A percentile compares a stretch with the other conserved stretches of the same genome.
phyloP scores from a whole-genome alignment of 2,797 vertebrate species.

The Lates japonicus region DNA sequence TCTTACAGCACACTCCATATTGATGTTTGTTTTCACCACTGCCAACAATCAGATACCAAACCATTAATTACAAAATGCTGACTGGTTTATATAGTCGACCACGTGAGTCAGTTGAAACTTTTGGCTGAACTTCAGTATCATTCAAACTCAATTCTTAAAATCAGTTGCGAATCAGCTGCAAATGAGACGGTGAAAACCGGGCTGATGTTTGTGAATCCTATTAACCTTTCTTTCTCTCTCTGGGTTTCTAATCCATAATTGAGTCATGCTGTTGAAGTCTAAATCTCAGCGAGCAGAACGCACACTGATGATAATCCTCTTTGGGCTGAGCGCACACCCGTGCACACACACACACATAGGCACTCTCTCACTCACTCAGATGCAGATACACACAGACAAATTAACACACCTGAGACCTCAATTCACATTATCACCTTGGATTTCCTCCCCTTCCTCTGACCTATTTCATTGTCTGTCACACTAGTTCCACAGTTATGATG shows the following conservation, averaged over 20 bases:
- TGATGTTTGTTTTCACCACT: neutral
- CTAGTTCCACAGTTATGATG: slow-evolving; percentile 4
- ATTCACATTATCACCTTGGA: slow-evolving; percentile 43
- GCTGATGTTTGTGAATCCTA: slow-evolving; percentile 70
- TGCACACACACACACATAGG: slow-evolving; percentile 19
- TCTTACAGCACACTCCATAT: neutral
- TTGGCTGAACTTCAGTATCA: neutral
- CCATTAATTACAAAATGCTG: neutral
- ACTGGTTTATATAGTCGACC: slow-evolving; percentile 1
- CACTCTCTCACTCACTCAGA: neutral
- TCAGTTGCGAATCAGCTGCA: slow-evolving; percentile 49
- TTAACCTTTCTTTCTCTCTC: slow-evolving; percentile 78
- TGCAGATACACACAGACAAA: slow-evolving; percentile 5
- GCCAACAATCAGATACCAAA: neutral
- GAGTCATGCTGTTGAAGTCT: slow-evolving; percentile 77
- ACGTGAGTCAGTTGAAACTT: neutral
- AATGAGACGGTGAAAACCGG: slow-evolving; percentile 41
- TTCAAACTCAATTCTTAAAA: slow-evolving; percentile 36
- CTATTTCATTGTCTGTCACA: slow-evolving; percentile 34
- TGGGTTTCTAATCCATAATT: slow-evolving; percentile 82
- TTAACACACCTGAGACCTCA: slow-evolving; percentile 58
- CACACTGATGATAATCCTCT: slow-evolving; percentile 83
- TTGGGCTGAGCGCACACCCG: slow-evolving; percentile 46
- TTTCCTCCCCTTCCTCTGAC: slow-evolving; percentile 42
- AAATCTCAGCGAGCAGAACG: slow-evolving; percentile 76